phyloP scores from a whole-genome alignment of 2,888 invertebrate species.

The Drosophila monieri region DNA sequence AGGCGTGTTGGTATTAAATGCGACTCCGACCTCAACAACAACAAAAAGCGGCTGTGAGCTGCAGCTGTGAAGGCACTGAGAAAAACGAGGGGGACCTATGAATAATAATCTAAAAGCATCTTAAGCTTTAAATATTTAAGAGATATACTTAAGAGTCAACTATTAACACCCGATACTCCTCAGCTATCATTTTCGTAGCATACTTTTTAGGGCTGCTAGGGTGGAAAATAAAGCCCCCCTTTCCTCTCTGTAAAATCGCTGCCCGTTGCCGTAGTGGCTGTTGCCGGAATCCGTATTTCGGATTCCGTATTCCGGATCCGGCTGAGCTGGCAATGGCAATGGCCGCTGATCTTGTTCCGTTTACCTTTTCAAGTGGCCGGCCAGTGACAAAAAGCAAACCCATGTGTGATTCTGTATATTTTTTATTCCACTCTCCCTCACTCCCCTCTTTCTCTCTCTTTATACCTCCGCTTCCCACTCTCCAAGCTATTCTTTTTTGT shows the following conservation, averaged over 20 bases:
- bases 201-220: too few species aligned
- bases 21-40: conserved; percentile 54
- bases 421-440: background rate
- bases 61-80: conserved; percentile 2
- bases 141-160: too few species aligned
- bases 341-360: conserved; percentile 58
- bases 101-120: too few species aligned
- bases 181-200: too few species aligned
- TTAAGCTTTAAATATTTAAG: too few species aligned
- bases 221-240: background rate
- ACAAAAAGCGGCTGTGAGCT: conserved; percentile 24
- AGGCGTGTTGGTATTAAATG: conserved; percentile 62
- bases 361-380: conserved; percentile 34
- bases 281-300: conserved; percentile 11
- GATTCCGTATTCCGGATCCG: conserved; percentile 25
- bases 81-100: background rate
- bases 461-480: background rate
- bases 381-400: conserved; percentile 15
- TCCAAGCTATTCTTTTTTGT: background rate
- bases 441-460: background rate
- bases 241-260: background rate
- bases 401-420: conserved; percentile 20
- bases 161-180: too few species aligned
- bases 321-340: conserved; percentile 45
- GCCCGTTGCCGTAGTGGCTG: background rate